Base-by-base conservation (phyloP, 2,797 vertebrate species). In the Octomys mimax region DNA sequence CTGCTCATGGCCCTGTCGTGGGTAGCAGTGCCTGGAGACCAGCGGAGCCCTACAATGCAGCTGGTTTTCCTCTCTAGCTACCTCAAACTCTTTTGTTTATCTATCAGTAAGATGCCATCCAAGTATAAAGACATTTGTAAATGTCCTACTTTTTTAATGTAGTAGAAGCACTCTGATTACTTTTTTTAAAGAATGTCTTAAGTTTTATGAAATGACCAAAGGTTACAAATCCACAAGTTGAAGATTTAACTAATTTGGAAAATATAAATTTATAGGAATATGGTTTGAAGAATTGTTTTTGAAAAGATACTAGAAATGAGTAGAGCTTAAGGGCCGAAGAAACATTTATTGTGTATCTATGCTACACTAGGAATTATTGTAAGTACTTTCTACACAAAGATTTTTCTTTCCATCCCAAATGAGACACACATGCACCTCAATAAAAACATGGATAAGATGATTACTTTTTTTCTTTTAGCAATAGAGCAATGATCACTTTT, bases 341-440 rank as follows among this genome's bases (percentile, higher is more conserved):
- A 85, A 66, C 14, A 75, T 79, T 64, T 90, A 42, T 26, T 61
- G 11, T 75, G 13, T n/a, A 52, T 46, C 1, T 81, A 7, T 62
- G 82, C 73, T 88, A 85, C 52, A 54, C 39, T 36, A 66, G 28
- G 36, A 88, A 85, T 91, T 73, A 95, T 36, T 5, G 28, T 77
- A 54, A 87, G 36, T 21, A 85, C 36, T 36, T 82, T 95, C 79
- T 93, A 78, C 75, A 52, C 61, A 93, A 80, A 70, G 8, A 5
- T 64, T 83, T 80, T 68, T 87, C 28, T 42, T 92, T 89, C 79
- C 83, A 39, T 62, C 24, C 19, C 71, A 84, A 77, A 1, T 79
- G 86, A 89, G 54, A 92, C 19, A 49, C 4, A 70, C 6, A 39
- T 46, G n/a, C 9, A 26, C 22, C 18, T 12, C 11, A 85, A 87